Evolutionary conservation across 2,113 vertebrate genomes (phyloP).

Genomic region (Neomonachus schauinslandi): DNA sequence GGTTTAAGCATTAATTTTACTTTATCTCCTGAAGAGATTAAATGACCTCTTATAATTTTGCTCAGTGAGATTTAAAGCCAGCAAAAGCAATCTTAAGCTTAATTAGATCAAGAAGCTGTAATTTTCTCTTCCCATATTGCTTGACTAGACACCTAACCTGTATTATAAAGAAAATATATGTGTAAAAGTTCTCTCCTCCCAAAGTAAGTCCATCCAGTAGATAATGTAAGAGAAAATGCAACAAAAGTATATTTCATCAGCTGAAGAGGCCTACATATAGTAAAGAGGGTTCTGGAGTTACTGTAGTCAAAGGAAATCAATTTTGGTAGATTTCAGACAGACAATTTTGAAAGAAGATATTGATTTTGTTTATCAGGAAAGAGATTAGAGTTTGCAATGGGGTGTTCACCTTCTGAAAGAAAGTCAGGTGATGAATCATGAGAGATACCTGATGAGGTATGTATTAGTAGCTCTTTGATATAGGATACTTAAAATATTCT

Average conservation of each 20-base stretch:
- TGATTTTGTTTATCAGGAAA: not conserved
- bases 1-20: constrained; percentile 5
- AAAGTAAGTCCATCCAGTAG: not conserved
- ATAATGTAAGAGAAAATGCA: not conserved
- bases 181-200: not conserved
- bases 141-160: not conserved
- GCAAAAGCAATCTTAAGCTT: not conserved
- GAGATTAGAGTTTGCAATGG: not conserved
- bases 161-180: not conserved
- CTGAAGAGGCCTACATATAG: no score
- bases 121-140: not conserved
- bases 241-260: not conserved
- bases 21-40: not conserved
- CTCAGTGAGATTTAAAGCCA: constrained; percentile 8
- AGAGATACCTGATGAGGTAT: not conserved
- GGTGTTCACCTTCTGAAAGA: not conserved
- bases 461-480: not conserved
- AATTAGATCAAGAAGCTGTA: not conserved
- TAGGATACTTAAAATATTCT: not conserved
- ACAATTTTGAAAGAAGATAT: not conserved
- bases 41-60: not conserved
- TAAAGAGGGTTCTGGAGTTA: not conserved
- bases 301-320: not conserved
- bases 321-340: constrained; percentile 18
- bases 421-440: not conserved